phyloP scores from a whole-genome alignment of 2,113 vertebrate species.

The Piprites chloris region DNA sequence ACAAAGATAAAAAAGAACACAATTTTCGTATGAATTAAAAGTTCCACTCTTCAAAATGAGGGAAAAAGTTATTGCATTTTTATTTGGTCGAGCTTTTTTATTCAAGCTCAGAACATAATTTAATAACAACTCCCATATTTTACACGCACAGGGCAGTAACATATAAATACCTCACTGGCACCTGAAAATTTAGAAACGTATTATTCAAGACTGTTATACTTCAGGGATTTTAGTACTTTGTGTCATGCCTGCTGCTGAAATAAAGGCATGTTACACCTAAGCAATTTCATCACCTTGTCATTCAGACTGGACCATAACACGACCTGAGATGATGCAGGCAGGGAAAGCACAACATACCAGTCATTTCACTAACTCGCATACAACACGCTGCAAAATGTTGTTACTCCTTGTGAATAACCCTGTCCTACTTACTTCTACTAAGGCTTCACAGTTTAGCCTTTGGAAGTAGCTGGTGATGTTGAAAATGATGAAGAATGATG shows the following conservation, averaged over 20 bases:
- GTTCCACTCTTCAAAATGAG: background rate
- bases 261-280: constrained; percentile 19
- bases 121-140: background rate
- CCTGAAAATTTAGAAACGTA: background rate
- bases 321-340: constrained; percentile 25
- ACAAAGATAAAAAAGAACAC: background rate
- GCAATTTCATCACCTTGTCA: constrained; percentile 54
- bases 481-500: background rate
- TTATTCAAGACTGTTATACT: background rate
- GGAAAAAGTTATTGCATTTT: background rate
- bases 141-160: background rate
- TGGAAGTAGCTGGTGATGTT: background rate
- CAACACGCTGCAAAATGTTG: background rate
- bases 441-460: background rate
- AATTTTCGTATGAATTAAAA: background rate
- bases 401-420: background rate
- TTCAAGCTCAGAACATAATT: background rate
- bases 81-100: background rate
- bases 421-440: background rate
- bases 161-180: background rate
- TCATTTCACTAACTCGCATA: background rate
- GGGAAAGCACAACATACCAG: constrained; percentile 11
- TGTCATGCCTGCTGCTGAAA: constrained; percentile 17
- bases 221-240: constrained; percentile 32
- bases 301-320: constrained; percentile 18